Conservation (phyloP, 1,140 invertebrate species). For the Drosophila pruinosa region DNA sequence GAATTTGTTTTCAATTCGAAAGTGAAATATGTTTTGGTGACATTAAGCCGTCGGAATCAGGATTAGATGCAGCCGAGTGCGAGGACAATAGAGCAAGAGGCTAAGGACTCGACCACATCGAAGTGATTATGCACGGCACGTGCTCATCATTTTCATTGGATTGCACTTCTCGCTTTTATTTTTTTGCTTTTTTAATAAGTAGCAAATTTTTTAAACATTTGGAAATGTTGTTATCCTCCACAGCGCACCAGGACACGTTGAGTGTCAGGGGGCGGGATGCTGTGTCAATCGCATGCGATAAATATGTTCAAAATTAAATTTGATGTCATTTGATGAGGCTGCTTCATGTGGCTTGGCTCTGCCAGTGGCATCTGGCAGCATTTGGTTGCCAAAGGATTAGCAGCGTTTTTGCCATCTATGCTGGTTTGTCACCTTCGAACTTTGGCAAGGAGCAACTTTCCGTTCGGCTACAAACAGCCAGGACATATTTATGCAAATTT, state of each 20-base stretch:
- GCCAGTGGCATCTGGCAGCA: slow-evolving; percentile 61
- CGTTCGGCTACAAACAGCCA: slow-evolving; percentile 59
- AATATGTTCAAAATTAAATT: slow-evolving; percentile 67
- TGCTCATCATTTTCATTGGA: slow-evolving; percentile 53
- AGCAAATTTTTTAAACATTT: slow-evolving; percentile 70
- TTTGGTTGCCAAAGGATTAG: slow-evolving; percentile 69
- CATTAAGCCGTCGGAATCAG: slow-evolving; percentile 74
- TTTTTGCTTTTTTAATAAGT: slow-evolving; percentile 57
- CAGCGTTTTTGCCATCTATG: neutral
- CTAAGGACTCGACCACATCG: slow-evolving; percentile 9
- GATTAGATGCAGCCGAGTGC: slow-evolving; percentile 68
- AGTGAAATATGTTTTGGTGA: slow-evolving; percentile 81
- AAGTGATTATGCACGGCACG: slow-evolving; percentile 63
- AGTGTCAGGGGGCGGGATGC: neutral
- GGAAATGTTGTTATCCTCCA: slow-evolving; percentile 72
- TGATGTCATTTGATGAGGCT: slow-evolving; percentile 34
- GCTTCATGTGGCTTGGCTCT: slow-evolving; percentile 16
- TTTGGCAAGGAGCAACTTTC: slow-evolving; percentile 41
- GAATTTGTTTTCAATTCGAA: slow-evolving; percentile 77
- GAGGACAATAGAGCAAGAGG: slow-evolving; percentile 45
- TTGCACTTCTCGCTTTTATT: neutral
- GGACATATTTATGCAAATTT: slow-evolving; percentile 78
- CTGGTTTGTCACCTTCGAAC: slow-evolving; percentile 40
- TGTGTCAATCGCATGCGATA: slow-evolving; percentile 18
- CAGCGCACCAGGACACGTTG: neutral